Evolutionary conservation across 2,113 vertebrate genomes (phyloP).

Genomic region (Strix uralensis): DNA sequence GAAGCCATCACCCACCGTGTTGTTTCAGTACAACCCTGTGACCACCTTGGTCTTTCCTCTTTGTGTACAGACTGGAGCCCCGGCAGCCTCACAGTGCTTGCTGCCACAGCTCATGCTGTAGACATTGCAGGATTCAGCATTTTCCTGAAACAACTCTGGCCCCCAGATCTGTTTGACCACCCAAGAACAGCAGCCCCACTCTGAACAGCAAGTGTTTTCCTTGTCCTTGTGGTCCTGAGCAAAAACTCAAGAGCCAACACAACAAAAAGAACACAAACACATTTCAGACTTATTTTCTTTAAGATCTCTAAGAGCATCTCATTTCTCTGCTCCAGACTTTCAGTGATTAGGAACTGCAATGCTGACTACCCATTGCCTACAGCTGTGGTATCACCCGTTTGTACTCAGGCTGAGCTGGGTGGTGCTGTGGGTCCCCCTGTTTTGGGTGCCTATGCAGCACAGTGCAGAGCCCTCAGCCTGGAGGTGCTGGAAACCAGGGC

Average conservation of each 20-base stretch:
- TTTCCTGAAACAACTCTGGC: not conserved
- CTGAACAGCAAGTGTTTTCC: rapidly evolving
- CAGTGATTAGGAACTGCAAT: not conserved
- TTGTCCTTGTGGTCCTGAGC: not conserved
- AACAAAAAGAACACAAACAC: not conserved
- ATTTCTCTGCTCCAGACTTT: not conserved
- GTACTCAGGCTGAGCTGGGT: not conserved
- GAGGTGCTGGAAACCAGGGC: not conserved
- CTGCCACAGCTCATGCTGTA: rapidly evolving
- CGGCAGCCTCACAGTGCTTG: rapidly evolving
- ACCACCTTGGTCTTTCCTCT: not conserved
- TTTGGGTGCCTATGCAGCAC: rapidly evolving
- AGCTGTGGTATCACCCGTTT: rapidly evolving
- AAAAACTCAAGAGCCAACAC: not conserved
- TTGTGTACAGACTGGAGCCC: not conserved
- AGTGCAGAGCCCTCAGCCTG: not conserved
- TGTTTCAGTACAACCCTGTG: not conserved
- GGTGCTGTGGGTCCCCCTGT: rapidly evolving
- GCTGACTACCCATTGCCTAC: not conserved
- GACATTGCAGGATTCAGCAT: not conserved
- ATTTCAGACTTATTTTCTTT: not conserved
- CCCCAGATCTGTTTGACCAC: not conserved
- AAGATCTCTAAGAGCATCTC: not conserved
- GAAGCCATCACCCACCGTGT: not conserved
- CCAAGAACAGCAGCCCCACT: not conserved